phyloP scores from a whole-genome alignment of 1,140 invertebrate genomes.

The Neotoxoptera formosana region DNA sequence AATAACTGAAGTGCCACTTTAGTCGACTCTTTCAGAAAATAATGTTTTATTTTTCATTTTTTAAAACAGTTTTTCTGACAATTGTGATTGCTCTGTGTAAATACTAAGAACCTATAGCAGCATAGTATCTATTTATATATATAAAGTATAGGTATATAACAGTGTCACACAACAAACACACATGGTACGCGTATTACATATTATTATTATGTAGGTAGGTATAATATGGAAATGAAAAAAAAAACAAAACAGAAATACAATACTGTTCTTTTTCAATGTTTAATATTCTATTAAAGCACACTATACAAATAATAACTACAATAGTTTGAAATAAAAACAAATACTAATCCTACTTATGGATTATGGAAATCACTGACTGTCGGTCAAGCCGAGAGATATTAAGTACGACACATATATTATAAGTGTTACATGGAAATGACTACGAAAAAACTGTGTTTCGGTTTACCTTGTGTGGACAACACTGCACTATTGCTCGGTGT shows the following conservation, averaged over 20 bases:
- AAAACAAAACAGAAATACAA: constrained; percentile 15
- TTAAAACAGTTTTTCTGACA: neutral
- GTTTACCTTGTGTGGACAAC: neutral
- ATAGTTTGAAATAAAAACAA: constrained; percentile 42
- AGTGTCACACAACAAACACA: neutral
- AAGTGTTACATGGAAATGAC: constrained; percentile 36
- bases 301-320: constrained; percentile 38
- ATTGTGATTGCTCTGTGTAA: neutral
- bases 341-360: constrained; percentile 32
- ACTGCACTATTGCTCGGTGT: neutral
- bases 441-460: constrained; percentile 29
- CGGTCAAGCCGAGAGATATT: constrained; percentile 20
- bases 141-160: neutral
- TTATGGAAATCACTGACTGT: constrained; percentile 7
- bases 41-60: neutral
- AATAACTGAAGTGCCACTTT: too few relatives aligned
- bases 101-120: neutral
- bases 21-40: neutral
- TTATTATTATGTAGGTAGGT: neutral
- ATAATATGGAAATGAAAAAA: neutral
- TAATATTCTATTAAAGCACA: constrained; percentile 46
- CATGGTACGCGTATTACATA: neutral
- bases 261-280: neutral
- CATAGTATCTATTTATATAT: neutral
- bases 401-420: neutral